Evolutionary conservation across 2,113 vertebrate species (phyloP).

Genomic region (Shinisaurus crocodilurus): DNA sequence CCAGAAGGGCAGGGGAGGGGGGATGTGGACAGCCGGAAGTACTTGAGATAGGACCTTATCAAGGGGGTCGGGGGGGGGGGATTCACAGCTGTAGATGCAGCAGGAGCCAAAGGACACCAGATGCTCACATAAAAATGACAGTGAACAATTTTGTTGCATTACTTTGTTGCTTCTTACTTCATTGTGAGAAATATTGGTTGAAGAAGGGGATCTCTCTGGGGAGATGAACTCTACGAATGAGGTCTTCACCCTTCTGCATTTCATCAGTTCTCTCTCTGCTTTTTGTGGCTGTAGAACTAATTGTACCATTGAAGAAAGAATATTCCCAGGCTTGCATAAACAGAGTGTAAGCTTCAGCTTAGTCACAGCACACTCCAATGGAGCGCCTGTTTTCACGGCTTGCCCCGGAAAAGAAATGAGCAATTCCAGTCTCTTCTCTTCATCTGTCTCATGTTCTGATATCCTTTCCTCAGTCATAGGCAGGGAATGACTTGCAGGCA

Average conservation of each 20-base stretch:
- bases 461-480: too few relatives aligned
- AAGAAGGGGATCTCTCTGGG: not conserved
- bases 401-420: slow-evolving; percentile 13
- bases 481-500: too few relatives aligned
- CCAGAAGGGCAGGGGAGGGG: not conserved
- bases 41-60: not conserved
- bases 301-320: slow-evolving; percentile 14
- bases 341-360: not conserved
- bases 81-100: rapidly evolving
- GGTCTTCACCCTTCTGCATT: not conserved
- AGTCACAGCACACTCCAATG: slow-evolving; percentile 4
- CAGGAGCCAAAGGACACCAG: not conserved
- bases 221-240: not conserved
- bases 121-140: slow-evolving; percentile 3
- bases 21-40: not conserved
- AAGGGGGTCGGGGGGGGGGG: not conserved
- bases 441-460: not conserved
- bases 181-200: not conserved
- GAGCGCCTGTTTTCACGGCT: not conserved
- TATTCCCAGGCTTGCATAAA: not conserved
- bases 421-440: not conserved
- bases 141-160: not conserved
- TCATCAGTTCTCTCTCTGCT: not conserved
- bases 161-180: slow-evolving; percentile 4
- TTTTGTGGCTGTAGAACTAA: slow-evolving; percentile 2